These are phyloP conservation scores for Cavia aperea DNA, from an alignment of 2,113 vertebrate species.

Conservation along the genomic window DNA sequence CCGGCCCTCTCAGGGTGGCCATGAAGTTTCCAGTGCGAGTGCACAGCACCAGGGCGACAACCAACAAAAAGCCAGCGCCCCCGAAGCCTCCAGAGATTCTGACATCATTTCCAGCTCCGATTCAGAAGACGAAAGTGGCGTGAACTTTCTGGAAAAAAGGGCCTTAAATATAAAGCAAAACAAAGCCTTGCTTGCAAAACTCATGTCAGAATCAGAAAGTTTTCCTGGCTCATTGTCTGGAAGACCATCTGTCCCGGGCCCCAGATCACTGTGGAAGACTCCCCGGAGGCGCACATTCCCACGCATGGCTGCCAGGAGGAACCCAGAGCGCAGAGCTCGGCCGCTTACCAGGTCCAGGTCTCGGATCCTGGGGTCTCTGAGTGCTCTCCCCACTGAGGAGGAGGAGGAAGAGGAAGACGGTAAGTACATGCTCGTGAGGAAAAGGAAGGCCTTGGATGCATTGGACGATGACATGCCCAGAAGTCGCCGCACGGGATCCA, in stretches of 20 bases:
- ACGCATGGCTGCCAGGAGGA: conserved; percentile 73
- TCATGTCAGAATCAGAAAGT: conserved; percentile 93
- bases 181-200: conserved; percentile 96
- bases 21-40: conserved; percentile 83
- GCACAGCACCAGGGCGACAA: conserved; percentile 69
- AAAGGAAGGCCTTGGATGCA: conserved; percentile 75
- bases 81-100: conserved; percentile 49
- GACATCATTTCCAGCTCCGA: conserved; percentile 68
- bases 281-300: conserved; percentile 71
- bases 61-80: conserved; percentile 66
- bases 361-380: conserved; percentile 81
- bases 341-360: conserved; percentile 90
- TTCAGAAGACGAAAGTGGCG: conserved; percentile 79
- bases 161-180: conserved; percentile 98
- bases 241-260: conserved; percentile 72
- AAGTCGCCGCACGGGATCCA: conserved; percentile 73
- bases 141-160: conserved; percentile 87
- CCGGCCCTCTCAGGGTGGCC: conserved; percentile 82
- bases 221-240: conserved; percentile 84
- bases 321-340: conserved; percentile 83
- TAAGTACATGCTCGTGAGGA: conserved; percentile 86
- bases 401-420: conserved; percentile 82
- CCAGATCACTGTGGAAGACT: conserved; percentile 76
- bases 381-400: conserved; percentile 70
- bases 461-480: conserved; percentile 75